phyloP scores from a whole-genome alignment of 2,797 vertebrate genomes.

The Balearica regulorum region DNA sequence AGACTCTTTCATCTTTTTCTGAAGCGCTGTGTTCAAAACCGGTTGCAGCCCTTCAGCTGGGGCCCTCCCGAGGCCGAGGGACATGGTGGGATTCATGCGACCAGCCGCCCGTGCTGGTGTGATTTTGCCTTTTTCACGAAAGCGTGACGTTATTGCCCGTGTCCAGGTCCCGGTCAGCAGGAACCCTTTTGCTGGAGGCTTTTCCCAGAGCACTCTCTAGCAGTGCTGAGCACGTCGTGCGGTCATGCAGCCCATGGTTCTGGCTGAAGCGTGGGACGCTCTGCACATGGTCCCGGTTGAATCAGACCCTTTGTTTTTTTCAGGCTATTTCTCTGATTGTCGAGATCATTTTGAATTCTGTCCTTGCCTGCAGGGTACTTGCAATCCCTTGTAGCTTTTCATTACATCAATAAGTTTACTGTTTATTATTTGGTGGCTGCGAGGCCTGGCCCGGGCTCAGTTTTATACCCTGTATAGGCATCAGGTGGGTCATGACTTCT shows the following conservation, averaged over 20 bases:
- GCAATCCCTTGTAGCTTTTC: slow-evolving; percentile 61
- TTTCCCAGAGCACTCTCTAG: background rate
- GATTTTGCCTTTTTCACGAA: background rate
- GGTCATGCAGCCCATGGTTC: background rate
- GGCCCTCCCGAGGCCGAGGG: background rate
- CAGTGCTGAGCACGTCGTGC: background rate
- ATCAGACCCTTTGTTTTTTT: slow-evolving; percentile 52
- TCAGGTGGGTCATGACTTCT: background rate
- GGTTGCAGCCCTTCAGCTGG: background rate
- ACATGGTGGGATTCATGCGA: background rate
- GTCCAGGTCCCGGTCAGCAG: background rate
- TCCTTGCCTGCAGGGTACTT: slow-evolving; percentile 54
- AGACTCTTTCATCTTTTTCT: background rate
- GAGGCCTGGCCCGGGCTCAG: slow-evolving; percentile 12
- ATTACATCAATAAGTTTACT: slow-evolving; percentile 62
- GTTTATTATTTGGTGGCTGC: slow-evolving; percentile 42
- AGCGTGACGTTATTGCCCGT: fast-evolving
- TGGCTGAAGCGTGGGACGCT: slow-evolving; percentile 6
- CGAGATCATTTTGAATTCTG: slow-evolving; percentile 58
- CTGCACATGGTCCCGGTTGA: slow-evolving; percentile 28
- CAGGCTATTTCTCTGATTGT: slow-evolving; percentile 49
- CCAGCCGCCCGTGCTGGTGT: background rate
- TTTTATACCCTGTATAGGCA: background rate
- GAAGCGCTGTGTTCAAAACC: background rate
- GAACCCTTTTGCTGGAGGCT: background rate